These are phyloP conservation scores for Caenorhabditis doughertyi DNA, from an alignment of 2,888 invertebrate species.

Conservation along the genomic window DNA sequence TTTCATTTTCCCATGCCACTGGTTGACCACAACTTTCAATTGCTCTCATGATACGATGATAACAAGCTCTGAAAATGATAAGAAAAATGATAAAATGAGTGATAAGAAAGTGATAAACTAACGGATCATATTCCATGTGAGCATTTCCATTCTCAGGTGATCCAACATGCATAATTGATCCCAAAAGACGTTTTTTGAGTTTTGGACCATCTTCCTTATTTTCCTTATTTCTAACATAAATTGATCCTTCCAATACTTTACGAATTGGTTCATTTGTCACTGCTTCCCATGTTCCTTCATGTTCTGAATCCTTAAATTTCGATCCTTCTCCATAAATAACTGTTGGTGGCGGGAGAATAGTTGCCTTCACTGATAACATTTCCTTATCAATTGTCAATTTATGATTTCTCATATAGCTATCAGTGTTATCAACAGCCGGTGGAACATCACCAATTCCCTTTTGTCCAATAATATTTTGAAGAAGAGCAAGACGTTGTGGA, in stretches of 20 bases:
- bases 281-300: conserved; percentile 20
- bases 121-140: too few relatives aligned
- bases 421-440: conserved; percentile 24
- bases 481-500: too few relatives aligned
- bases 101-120: too few relatives aligned
- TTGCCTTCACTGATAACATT: conserved; percentile 23
- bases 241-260: neutral
- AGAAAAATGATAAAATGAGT: too few relatives aligned
- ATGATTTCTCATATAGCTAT: conserved; percentile 7
- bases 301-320: neutral
- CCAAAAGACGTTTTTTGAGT: too few relatives aligned
- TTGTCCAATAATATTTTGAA: too few relatives aligned
- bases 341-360: conserved; percentile 39
- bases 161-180: too few relatives aligned
- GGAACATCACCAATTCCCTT: neutral
- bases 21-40: neutral
- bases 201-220: neutral
- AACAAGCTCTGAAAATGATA: neutral
- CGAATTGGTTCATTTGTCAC: neutral
- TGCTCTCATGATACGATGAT: neutral
- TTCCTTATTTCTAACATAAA: neutral
- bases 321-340: conserved; percentile 24
- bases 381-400: too few relatives aligned
- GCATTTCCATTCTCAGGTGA: too few relatives aligned
- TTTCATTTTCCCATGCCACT: neutral